Evolutionary conservation across 2,797 vertebrate genomes (phyloP).

Genomic region (Tapirus indicus): DNA sequence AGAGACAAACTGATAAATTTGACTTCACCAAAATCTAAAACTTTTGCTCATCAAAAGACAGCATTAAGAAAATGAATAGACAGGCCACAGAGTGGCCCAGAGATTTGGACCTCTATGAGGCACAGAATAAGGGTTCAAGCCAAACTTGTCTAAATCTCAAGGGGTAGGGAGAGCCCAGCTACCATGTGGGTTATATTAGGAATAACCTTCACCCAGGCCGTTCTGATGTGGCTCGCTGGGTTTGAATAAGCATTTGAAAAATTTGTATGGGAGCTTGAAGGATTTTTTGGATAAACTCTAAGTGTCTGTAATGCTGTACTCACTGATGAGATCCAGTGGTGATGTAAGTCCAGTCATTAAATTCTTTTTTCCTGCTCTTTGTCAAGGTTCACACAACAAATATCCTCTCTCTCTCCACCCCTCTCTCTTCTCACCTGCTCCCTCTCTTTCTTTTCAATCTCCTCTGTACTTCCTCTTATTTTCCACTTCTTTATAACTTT

Average conservation of each 20-base stretch:
- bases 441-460: neutral
- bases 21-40: neutral
- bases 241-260: slow-evolving; percentile 6
- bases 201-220: neutral
- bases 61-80: neutral
- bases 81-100: neutral
- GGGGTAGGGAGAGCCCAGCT: neutral
- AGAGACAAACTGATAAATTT: neutral
- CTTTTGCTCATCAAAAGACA: neutral
- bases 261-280: neutral
- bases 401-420: too few species aligned
- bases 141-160: neutral
- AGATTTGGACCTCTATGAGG: neutral
- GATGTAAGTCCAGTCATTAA: neutral
- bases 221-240: neutral
- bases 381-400: neutral
- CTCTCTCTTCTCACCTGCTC: neutral
- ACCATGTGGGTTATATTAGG: neutral
- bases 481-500: neutral
- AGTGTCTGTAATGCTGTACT: neutral
- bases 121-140: neutral
- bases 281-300: neutral
- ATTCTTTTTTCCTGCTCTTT: neutral
- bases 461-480: neutral
- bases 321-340: neutral